These are phyloP conservation scores for Hirudinaria manillensis DNA, from an alignment of 2,888 invertebrate species.

Conservation along the genomic window DNA sequence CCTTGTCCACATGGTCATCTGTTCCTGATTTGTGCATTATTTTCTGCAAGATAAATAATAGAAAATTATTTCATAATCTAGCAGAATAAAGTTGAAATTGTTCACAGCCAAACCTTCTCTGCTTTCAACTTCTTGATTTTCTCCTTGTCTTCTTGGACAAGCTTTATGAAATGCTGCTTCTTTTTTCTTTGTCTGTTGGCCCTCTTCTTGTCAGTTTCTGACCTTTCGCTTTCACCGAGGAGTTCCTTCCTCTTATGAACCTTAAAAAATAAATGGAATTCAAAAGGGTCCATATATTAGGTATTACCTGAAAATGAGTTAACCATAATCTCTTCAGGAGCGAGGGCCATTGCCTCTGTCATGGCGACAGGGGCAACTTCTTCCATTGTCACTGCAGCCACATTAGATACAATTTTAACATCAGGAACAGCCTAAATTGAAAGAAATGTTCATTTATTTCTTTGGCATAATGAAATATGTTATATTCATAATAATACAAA, in stretches of 20 bases:
- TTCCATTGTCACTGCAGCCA: constrained; percentile 85
- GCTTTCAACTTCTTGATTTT: constrained; percentile 27
- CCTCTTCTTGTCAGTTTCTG: constrained; percentile 78
- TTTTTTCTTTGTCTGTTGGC: constrained; percentile 63
- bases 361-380: constrained; percentile 87
- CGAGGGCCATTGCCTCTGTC: constrained; percentile 75
- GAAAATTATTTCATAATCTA: neutral
- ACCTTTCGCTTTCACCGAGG: constrained; percentile 72
- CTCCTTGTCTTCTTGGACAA: constrained; percentile 45
- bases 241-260: constrained; percentile 55
- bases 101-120: neutral
- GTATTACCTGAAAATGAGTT: neutral
- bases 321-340: constrained; percentile 80
- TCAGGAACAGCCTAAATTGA: constrained; percentile 68
- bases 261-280: constrained; percentile 39
- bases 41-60: constrained; percentile 16
- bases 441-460: no score
- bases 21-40: neutral
- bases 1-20: neutral
- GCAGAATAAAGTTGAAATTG: neutral
- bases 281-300: no score
- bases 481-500: constrained; percentile 46
- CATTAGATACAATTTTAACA: constrained; percentile 79
- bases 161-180: constrained; percentile 58
- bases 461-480: neutral